A percentile compares a stretch with the other conserved stretches of the same genome.
Evolutionary conservation across 2,113 vertebrate species (phyloP).

Genomic region (Stegostoma tigrinum): DNA sequence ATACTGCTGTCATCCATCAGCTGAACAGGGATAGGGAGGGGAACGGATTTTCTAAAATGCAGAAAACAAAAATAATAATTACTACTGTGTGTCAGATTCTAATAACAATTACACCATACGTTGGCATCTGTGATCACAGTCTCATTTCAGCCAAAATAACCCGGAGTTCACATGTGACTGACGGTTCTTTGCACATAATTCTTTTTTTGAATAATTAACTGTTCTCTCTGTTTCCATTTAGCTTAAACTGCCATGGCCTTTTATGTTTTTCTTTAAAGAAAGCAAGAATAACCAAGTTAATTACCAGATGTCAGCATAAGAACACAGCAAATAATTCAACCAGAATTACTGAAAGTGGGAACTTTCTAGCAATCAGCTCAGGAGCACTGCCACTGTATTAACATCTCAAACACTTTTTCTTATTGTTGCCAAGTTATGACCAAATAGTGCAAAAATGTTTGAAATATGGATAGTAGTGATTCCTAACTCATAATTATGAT

Average conservation of each 20-base stretch:
- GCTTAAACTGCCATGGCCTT: constrained; percentile 25
- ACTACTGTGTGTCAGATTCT: constrained; percentile 27
- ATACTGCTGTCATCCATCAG: constrained; percentile 1
- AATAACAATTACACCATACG: constrained; percentile 8
- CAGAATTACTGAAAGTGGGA: constrained; percentile 12
- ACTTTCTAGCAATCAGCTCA: background rate
- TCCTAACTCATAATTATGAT: background rate
- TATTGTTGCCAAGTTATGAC: background rate
- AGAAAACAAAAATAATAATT: background rate
- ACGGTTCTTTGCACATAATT: background rate
- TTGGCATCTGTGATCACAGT: background rate
- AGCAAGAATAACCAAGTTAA: constrained; percentile 31
- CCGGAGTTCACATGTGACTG: constrained; percentile 4
- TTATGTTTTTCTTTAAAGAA: constrained; percentile 31
- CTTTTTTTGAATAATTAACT: constrained; percentile 29
- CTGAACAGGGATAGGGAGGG: background rate
- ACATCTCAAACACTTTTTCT: background rate
- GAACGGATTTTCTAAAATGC: background rate
- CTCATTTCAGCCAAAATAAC: constrained; percentile 15
- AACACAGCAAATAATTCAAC: background rate
- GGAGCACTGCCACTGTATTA: background rate
- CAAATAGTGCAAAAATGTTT: background rate
- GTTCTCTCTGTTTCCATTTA: constrained; percentile 33
- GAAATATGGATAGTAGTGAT: background rate
- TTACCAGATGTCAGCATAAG: constrained; percentile 23